A percentile compares a stretch with the other conserved stretches of the same genome.
Evolutionary conservation across 2,888 invertebrate species (phyloP).

Genomic region (Nymphalis urticae): DNA sequence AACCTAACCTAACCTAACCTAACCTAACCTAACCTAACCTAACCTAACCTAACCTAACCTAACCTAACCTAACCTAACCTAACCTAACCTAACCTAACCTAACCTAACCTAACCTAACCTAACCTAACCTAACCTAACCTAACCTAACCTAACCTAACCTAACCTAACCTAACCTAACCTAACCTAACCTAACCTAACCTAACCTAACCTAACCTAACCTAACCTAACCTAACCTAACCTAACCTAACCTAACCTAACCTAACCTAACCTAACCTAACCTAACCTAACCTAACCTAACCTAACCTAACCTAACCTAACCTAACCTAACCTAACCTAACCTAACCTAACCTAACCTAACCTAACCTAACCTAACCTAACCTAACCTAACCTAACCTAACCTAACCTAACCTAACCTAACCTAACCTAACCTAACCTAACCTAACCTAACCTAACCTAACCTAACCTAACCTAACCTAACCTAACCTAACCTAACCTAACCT

Average conservation of each 20-base stretch:
- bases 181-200: slow-evolving; percentile 38
- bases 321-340: slow-evolving; percentile 38
- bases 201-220: slow-evolving; percentile 38
- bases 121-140: slow-evolving; percentile 40
- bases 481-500: slow-evolving; percentile 35
- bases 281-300: slow-evolving; percentile 37
- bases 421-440: slow-evolving; percentile 34
- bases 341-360: slow-evolving; percentile 40
- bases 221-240: slow-evolving; percentile 36
- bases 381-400: slow-evolving; percentile 34
- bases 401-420: slow-evolving; percentile 32
- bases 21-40: slow-evolving; percentile 40
- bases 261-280: slow-evolving; percentile 36
- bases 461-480: slow-evolving; percentile 34
- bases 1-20: slow-evolving; percentile 39
- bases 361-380: slow-evolving; percentile 35
- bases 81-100: slow-evolving; percentile 35
- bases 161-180: slow-evolving; percentile 32
- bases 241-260: slow-evolving; percentile 36
- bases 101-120: slow-evolving; percentile 40
- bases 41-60: slow-evolving; percentile 30
- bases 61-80: slow-evolving; percentile 26
- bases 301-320: slow-evolving; percentile 37
- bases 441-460: slow-evolving; percentile 31
- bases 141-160: slow-evolving; percentile 38